Conservation (phyloP, 1,140 invertebrate genomes). For the Drosophila quadrilineata region DNA sequence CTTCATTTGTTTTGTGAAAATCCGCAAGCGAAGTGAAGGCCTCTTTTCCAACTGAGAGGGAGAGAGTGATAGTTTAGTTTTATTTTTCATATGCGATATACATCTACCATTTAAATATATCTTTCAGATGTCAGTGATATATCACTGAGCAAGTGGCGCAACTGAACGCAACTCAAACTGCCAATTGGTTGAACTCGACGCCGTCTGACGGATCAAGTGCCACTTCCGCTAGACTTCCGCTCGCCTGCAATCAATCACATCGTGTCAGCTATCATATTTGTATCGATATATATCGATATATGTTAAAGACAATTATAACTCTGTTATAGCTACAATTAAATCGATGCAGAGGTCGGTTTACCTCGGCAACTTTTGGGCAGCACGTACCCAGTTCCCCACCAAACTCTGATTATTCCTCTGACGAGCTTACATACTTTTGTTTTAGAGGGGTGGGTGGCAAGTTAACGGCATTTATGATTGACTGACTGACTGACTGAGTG, state of each 20-base stretch:
- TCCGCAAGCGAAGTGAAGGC: constrained; percentile 27
- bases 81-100: constrained; percentile 69
- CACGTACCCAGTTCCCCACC: constrained; percentile 16
- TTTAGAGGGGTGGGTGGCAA: too few relatives aligned
- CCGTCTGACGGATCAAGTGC: constrained; percentile 57
- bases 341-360: too few relatives aligned
- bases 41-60: neutral
- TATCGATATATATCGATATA: too few relatives aligned
- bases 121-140: constrained; percentile 76
- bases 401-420: too few relatives aligned
- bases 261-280: constrained; percentile 38
- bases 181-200: constrained; percentile 43
- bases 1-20: constrained; percentile 74
- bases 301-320: too few relatives aligned
- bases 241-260: constrained; percentile 53
- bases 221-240: constrained; percentile 53
- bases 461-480: too few relatives aligned
- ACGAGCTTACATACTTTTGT: neutral
- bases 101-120: too few relatives aligned
- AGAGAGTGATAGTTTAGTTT: too few relatives aligned
- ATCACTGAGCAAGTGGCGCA: constrained; percentile 64
- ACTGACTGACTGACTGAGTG: neutral
- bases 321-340: too few relatives aligned
- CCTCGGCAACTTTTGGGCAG: neutral
- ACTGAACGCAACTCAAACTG: constrained; percentile 13